Evolutionary conservation across 2,888 invertebrate species (phyloP).

Genomic region (Hirtodrosophila duncani): DNA sequence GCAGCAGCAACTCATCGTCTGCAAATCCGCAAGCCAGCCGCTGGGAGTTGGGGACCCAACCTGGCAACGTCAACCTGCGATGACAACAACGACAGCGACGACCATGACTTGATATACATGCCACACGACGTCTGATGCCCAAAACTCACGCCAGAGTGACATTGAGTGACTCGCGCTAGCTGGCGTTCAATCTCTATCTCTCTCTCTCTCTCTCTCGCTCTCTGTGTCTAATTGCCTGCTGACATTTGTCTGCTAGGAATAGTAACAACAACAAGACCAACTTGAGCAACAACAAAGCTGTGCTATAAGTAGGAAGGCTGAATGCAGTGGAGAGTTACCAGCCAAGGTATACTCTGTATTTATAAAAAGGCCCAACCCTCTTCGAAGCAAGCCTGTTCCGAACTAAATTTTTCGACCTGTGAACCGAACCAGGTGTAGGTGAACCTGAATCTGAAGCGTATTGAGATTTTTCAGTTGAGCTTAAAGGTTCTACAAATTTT

Average conservation of each 20-base stretch:
- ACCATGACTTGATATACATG: not conserved
- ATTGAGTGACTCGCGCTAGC: constrained; percentile 57
- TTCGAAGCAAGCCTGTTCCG: too few species aligned
- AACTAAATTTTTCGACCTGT: too few species aligned
- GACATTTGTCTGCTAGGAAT: constrained; percentile 63
- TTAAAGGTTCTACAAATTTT: too few species aligned
- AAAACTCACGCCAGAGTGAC: constrained; percentile 39
- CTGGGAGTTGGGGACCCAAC: constrained; percentile 61
- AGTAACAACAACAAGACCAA: constrained; percentile 24
- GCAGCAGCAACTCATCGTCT: constrained; percentile 13
- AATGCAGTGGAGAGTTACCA: too few species aligned
- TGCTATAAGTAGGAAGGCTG: too few species aligned
- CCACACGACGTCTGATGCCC: constrained; percentile 4
- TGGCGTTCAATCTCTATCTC: not conserved
- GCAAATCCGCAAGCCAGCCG: not conserved
- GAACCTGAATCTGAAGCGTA: too few species aligned
- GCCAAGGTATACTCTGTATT: too few species aligned
- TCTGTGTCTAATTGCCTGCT: constrained; percentile 70
- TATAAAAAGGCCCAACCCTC: too few species aligned
- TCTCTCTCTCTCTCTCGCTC: constrained; percentile 28
- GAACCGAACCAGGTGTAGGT: too few species aligned
- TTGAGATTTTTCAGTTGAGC: too few species aligned
- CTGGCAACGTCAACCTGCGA: constrained; percentile 51
- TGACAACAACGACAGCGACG: constrained; percentile 7
- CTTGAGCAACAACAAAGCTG: constrained; percentile 9